A percentile compares a stretch with the other conserved stretches of the same genome.
phyloP scores from a whole-genome alignment of 1,140 invertebrate species.

The Maconellicoccus hirsutus region DNA sequence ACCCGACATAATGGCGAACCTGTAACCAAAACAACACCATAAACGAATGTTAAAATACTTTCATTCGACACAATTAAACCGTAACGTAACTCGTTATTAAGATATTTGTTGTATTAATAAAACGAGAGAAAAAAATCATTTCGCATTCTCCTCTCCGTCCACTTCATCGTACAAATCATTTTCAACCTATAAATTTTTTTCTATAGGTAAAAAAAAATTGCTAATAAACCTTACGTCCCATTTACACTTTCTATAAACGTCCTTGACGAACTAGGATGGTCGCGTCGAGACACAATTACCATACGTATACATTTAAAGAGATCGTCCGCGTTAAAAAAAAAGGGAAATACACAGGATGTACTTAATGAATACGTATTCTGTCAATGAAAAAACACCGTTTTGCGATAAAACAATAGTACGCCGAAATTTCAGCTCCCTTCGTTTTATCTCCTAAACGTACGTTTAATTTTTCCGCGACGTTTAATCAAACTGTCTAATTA shows the following conservation, averaged over 20 bases:
- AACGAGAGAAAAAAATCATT: background rate
- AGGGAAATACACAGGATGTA: background rate
- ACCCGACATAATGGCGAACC: background rate
- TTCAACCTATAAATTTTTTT: too few relatives aligned
- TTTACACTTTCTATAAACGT: too few relatives aligned
- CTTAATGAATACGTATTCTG: background rate
- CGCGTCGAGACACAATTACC: background rate
- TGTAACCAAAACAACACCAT: background rate
- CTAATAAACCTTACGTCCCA: too few relatives aligned
- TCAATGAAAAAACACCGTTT: too few relatives aligned
- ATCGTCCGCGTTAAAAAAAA: background rate
- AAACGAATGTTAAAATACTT: conserved; percentile 6
- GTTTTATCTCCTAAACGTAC: too few relatives aligned
- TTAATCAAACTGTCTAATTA: background rate
- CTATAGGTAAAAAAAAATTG: too few relatives aligned
- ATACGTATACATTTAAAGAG: background rate
- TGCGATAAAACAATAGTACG: too few relatives aligned
- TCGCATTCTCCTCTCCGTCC: too few relatives aligned
- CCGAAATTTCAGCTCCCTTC: too few relatives aligned
- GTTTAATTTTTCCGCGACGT: too few relatives aligned
- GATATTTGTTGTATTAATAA: background rate
- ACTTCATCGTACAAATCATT: too few relatives aligned
- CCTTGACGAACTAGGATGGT: background rate
- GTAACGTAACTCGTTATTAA: background rate
- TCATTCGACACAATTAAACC: background rate